Base-by-base conservation (phyloP, 30 jellyfish, hydroid and myxozoan genomes). In the Aurelia aurita complex sp. Pacific region DNA sequence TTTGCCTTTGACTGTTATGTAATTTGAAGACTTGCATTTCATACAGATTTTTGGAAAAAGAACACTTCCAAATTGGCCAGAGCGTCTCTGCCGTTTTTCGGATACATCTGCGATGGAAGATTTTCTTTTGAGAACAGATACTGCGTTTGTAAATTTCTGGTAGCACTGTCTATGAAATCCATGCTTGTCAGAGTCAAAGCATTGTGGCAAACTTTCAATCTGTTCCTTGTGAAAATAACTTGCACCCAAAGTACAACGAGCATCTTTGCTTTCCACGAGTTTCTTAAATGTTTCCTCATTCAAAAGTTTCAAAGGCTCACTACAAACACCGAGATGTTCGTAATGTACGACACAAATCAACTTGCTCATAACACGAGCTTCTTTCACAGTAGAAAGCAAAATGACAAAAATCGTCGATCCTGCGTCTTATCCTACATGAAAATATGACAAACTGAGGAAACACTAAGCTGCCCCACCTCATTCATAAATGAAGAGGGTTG, bases 121-220 rank as follows among this genome's bases (percentile, higher is more conserved):
- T 66, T 72, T 72, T 72, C 68, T 72, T 68, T 72, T 72, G 68
- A 40, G 68, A 40, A 72, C 82, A 8, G 82, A 4, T 40, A 72
- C 69, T 3, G 82, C 69, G 38, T 52, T 72, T 38, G 73, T 72
- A 72, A 72, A 72, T 72, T 40, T 72, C 72, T 32, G 82, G 82
- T 72, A 72, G 82, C 65, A 72, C 51, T 32, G 82, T 16, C 68
- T 72, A 42, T 72, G 72, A 72, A 40, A 72, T 72, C 82, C 82
- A 72, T 43, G 68, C 68, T 42, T 72, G 13, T 42, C 82, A 10
- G 33, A 72, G 38, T 72, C 82, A 66, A 66, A 66, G 16, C 43
- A 66, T 66, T 5, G 76, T 4, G 76, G 43, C 16, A 66, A 13
- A 66, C 76, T 66, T n/a, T 66, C 76, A 32, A 66, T 32, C 76